Percentiles rank a stretch among this genome's conserved stretches.
phyloP scores from a whole-genome alignment of 2,797 vertebrate species.

The Danio aesculapii region DNA sequence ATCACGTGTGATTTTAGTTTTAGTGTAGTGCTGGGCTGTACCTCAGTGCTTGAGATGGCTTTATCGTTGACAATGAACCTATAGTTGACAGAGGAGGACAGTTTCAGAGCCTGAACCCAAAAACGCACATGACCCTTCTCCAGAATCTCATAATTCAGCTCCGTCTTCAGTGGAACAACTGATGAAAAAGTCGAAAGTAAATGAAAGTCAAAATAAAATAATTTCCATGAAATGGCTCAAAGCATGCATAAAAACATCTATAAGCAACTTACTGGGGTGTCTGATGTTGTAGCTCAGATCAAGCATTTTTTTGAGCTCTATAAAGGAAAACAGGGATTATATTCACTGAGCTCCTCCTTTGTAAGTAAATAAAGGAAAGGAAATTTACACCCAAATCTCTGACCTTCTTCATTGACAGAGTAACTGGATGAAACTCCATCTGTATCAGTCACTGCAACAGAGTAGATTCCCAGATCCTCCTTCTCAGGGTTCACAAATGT shows the following conservation, averaged over 20 bases:
- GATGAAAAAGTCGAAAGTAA: neutral
- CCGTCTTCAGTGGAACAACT: conserved; percentile 95
- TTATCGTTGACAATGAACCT: conserved; percentile 93
- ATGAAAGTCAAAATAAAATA: no score
- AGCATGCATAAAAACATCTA: conserved; percentile 1
- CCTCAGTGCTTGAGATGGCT: conserved; percentile 87
- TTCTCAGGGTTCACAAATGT: conserved; percentile 88
- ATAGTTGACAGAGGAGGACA: conserved; percentile 86
- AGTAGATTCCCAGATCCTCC: conserved; percentile 89
- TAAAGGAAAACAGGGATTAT: conserved; percentile 26
- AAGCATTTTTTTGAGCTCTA: conserved; percentile 91
- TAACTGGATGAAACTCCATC: conserved; percentile 92
- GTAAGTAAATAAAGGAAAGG: neutral
- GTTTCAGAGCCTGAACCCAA: conserved; percentile 91
- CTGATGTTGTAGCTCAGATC: conserved; percentile 91
- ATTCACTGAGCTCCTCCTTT: conserved; percentile 14
- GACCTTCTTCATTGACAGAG: conserved; percentile 87
- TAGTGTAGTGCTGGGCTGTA: conserved; percentile 62
- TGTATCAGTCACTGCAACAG: conserved; percentile 90
- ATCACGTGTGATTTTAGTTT: neutral
- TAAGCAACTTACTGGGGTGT: conserved; percentile 87
- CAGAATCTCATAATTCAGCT: conserved; percentile 91
- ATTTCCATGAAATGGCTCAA: neutral
- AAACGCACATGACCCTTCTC: conserved; percentile 96
- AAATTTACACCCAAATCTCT: conserved; percentile 33